Conservation (phyloP, 2,797 vertebrate genomes). For the Gallinago stenura region DNA sequence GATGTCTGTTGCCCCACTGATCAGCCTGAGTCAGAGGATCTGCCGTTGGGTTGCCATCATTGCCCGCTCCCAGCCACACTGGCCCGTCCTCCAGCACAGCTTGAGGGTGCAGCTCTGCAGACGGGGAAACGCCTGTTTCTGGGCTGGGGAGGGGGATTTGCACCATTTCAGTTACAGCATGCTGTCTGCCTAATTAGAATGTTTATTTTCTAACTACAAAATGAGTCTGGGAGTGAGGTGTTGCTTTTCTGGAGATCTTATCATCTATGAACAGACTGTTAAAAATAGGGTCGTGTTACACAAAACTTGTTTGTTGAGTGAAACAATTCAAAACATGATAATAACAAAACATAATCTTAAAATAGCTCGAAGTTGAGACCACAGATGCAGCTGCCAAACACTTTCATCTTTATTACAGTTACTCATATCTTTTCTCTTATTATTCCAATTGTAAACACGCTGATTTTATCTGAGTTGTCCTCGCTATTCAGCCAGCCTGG, state of each 20-base stretch:
- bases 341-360: conserved; percentile 62
- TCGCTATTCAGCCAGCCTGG: background rate
- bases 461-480: conserved; percentile 50
- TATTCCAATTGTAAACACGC: conserved; percentile 39
- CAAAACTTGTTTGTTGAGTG: conserved; percentile 56
- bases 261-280: conserved; percentile 19
- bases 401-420: conserved; percentile 68
- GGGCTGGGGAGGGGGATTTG: background rate
- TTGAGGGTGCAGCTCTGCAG: background rate
- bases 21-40: background rate
- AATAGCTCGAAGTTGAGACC: conserved; percentile 54
- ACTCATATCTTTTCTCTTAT: conserved; percentile 54
- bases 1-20: background rate
- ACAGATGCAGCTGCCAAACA: conserved; percentile 55
- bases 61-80: background rate
- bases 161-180: background rate
- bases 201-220: conserved; percentile 21
- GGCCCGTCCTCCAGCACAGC: background rate
- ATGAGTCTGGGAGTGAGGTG: conserved; percentile 8
- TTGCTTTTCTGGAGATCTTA: conserved; percentile 54
- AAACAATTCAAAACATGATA: conserved; percentile 59
- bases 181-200: background rate
- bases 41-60: background rate
- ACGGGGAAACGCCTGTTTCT: background rate
- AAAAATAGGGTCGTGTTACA: conserved; percentile 61